These are phyloP conservation scores for Deroplatys truncata DNA, from an alignment of 2,888 invertebrate genomes.

Conservation along the genomic window DNA sequence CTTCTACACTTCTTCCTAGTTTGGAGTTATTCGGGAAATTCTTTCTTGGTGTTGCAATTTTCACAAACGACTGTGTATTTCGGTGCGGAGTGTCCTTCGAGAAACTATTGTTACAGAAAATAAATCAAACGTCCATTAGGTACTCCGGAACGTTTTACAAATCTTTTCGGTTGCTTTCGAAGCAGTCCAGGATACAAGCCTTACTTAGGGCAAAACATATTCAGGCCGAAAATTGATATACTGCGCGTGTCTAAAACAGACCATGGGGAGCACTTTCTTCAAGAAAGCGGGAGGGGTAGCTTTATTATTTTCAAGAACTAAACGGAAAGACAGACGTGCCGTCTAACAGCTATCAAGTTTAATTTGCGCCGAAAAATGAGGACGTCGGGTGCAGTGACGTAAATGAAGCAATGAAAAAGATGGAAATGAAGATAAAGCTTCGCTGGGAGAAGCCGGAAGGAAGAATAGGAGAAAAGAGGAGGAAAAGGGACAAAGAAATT, in stretches of 20 bases:
- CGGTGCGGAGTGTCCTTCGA: too few species aligned
- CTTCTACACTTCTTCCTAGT: too few species aligned
- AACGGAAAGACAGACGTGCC: not conserved
- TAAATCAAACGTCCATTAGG: too few species aligned
- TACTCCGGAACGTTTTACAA: too few species aligned
- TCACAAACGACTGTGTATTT: too few species aligned
- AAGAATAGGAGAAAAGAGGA: not conserved
- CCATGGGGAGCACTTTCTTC: not conserved
- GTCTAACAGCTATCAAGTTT: slow-evolving; percentile 13
- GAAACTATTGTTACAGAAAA: too few species aligned
- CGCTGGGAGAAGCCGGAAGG: not conserved
- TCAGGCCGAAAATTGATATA: not conserved
- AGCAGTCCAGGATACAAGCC: too few species aligned
- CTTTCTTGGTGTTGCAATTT: too few species aligned
- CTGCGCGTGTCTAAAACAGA: not conserved
- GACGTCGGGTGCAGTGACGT: not conserved
- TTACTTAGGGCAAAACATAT: too few species aligned
- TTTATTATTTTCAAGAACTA: not conserved
- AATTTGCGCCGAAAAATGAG: not conserved
- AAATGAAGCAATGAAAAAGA: slow-evolving; percentile 1
- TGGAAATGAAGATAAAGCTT: not conserved
- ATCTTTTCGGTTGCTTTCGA: too few species aligned
- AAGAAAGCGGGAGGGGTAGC: not conserved
- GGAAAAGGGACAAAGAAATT: not conserved
- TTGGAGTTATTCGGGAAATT: too few species aligned